Evolutionary conservation across 1,140 invertebrate species (phyloP).

Genomic region (Trichogramma pretiosum): DNA sequence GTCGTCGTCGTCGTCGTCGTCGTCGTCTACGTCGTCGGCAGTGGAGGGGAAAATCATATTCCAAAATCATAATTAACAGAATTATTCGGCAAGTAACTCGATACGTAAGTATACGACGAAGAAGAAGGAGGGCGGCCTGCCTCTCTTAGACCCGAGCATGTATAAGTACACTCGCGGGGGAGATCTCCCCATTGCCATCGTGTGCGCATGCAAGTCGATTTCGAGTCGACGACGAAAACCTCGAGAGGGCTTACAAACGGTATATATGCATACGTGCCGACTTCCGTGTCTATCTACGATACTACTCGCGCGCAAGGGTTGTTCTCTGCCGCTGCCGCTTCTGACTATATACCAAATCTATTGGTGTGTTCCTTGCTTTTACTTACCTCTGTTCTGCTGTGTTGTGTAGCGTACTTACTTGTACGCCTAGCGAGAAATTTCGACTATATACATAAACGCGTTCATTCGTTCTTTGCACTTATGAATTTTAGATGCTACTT

Average conservation of each 20-base stretch:
- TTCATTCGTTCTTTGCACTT: constrained; percentile 16
- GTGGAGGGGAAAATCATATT: constrained; percentile 32
- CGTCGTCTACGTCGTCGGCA: not conserved
- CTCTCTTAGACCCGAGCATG: not conserved
- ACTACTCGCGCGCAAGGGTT: constrained; percentile 4
- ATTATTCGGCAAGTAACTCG: constrained; percentile 36
- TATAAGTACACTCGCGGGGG: constrained; percentile 18
- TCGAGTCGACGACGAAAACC: no score
- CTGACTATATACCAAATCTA: constrained; percentile 10
- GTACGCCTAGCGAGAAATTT: no score
- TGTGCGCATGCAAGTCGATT: no score
- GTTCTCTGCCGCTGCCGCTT: constrained; percentile 2
- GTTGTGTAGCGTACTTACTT: no score
- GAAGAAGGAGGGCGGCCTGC: not conserved
- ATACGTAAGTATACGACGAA: constrained; percentile 22
- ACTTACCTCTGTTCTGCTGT: no score
- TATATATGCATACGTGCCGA: not conserved
- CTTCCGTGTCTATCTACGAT: constrained; percentile 2
- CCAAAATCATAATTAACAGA: constrained; percentile 44
- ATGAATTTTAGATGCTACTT: constrained; percentile 14
- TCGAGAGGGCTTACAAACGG: no score
- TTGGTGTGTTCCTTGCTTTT: no score
- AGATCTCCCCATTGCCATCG: no score
- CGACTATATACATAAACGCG: no score
- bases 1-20: not conserved